phyloP scores from a whole-genome alignment of 2,797 vertebrate species.

The Hafferia zeledoni region DNA sequence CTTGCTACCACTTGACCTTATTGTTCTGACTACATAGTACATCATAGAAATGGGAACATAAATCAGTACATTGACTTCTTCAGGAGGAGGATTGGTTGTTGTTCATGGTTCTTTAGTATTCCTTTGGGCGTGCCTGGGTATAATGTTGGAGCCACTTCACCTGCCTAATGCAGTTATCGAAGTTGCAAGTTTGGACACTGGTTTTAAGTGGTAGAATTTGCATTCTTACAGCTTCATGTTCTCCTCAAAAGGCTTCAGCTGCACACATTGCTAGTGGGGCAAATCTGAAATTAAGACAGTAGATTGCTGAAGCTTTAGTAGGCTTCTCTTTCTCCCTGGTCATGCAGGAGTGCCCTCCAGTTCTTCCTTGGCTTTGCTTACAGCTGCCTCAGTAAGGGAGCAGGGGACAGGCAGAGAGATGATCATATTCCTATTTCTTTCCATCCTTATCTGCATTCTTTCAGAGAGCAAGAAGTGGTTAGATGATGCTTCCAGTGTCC shows the following conservation, averaged over 20 bases:
- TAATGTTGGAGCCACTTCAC: accelerated
- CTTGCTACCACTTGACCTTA: background rate
- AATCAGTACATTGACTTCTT: background rate
- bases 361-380: background rate
- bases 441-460: background rate
- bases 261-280: background rate
- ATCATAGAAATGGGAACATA: background rate
- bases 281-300: background rate
- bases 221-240: accelerated
- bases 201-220: background rate
- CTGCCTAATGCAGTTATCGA: accelerated
- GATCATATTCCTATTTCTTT: background rate
- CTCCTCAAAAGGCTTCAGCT: background rate
- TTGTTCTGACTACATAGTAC: background rate
- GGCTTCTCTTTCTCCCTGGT: background rate
- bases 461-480: background rate
- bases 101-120: background rate
- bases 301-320: background rate
- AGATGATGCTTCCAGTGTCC: background rate
- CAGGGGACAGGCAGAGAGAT: background rate
- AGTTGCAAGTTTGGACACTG: accelerated
- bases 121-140: background rate
- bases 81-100: background rate
- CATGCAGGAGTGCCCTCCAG: background rate
- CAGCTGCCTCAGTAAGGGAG: background rate